Evolutionary conservation across 2,113 vertebrate species (phyloP).

Genomic region (Anarhynchus alexandrinus): DNA sequence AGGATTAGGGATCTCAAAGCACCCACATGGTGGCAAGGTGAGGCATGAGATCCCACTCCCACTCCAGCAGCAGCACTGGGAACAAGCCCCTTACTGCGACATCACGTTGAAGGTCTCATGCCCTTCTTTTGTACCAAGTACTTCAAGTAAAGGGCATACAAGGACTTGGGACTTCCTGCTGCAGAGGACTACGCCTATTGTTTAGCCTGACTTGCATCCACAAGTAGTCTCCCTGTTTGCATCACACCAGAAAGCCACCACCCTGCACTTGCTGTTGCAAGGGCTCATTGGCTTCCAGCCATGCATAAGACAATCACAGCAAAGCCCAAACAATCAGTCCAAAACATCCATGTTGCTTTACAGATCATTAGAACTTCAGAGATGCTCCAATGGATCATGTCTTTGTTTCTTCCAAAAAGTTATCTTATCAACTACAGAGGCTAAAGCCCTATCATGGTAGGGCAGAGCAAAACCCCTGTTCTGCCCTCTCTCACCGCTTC

Average conservation of each 20-base stretch:
- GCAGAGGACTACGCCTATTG: neutral
- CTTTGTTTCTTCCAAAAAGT: neutral
- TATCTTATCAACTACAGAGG: neutral
- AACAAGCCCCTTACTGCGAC: neutral
- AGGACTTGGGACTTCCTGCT: neutral
- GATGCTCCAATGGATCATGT: neutral
- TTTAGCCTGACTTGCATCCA: neutral
- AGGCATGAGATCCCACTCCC: neutral
- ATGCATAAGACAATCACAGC: neutral
- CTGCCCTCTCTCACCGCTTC: neutral
- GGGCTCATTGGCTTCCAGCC: neutral
- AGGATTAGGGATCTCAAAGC: neutral
- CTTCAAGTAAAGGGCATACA: neutral
- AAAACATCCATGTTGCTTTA: neutral
- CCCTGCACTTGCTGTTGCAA: neutral
- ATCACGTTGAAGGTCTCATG: accelerated
- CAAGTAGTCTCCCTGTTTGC: neutral
- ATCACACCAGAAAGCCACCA: neutral
- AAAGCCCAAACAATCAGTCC: neutral
- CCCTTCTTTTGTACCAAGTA: neutral
- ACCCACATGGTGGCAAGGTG: neutral
- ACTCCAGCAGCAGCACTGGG: neutral
- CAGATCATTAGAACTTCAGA: neutral
- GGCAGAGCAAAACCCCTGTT: neutral
- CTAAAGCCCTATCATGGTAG: neutral